Evolutionary conservation across 2,113 vertebrate species (phyloP).

Genomic region (Physeter macrocephalus): DNA sequence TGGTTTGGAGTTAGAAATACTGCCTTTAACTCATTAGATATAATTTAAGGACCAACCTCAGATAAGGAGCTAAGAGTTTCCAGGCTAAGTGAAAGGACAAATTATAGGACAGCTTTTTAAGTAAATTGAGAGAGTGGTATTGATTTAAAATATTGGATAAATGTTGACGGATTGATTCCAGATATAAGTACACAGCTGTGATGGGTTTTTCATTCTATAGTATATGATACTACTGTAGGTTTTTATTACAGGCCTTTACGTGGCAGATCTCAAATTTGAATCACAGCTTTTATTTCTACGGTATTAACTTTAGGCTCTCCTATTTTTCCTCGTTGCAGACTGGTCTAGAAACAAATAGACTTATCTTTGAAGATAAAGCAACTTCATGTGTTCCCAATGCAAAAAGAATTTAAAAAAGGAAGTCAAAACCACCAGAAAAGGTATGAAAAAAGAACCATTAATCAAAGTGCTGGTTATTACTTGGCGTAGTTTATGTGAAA

Average conservation of each 20-base stretch:
- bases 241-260: neutral
- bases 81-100: neutral
- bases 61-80: neutral
- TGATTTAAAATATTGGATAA: constrained; percentile 22
- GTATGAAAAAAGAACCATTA: constrained; percentile 70
- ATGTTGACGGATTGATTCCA: neutral
- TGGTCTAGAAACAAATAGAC: constrained; percentile 90
- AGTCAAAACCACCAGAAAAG: constrained; percentile 81
- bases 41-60: neutral
- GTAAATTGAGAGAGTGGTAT: neutral
- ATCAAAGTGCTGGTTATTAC: neutral
- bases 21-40: neutral
- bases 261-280: neutral
- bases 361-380: constrained; percentile 87
- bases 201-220: neutral
- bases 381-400: constrained; percentile 76
- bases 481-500: neutral
- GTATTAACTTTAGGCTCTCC: neutral
- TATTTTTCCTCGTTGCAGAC: constrained; percentile 85
- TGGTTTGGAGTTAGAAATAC: neutral
- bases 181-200: neutral
- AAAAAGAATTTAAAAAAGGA: constrained; percentile 79
- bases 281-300: neutral
- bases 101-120: neutral
- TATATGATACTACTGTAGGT: neutral